phyloP scores from a whole-genome alignment of 2,113 vertebrate genomes.

The Alaudala cheleensis region DNA sequence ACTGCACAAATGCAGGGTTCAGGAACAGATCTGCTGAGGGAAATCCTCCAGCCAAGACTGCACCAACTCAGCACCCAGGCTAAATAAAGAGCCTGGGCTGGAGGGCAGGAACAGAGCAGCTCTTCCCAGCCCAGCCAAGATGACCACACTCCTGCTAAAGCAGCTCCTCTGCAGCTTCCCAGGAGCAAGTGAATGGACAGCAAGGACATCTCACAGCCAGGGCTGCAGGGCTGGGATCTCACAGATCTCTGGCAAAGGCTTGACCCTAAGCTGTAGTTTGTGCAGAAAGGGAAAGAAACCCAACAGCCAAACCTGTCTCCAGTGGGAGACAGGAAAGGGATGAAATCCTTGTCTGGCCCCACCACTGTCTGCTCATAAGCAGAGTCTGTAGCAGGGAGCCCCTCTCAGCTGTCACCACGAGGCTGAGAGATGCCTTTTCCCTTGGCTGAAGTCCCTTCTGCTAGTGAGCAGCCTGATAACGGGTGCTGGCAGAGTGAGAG shows the following conservation, averaged over 20 bases:
- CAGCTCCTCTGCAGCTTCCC: neutral
- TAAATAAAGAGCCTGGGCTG: neutral
- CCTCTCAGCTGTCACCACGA: neutral
- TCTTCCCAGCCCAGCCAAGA: neutral
- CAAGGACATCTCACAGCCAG: neutral
- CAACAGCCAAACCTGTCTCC: neutral
- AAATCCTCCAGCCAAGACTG: neutral
- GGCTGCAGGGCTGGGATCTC: neutral
- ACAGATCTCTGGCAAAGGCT: neutral
- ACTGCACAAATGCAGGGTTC: neutral
- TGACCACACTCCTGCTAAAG: neutral
- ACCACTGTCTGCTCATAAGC: neutral
- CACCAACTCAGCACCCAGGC: conserved; percentile 10
- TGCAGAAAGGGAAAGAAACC: conserved; percentile 5
- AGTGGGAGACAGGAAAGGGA: conserved; percentile 38
- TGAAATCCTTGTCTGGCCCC: conserved; percentile 16
- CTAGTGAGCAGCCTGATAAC: neutral
- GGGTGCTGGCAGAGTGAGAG: conserved; percentile 2
- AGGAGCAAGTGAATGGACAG: neutral
- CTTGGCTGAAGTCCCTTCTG: neutral
- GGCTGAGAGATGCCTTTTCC: neutral
- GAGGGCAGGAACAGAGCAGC: neutral
- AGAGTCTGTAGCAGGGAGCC: neutral
- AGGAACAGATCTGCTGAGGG: neutral
- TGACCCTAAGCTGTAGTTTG: conserved; percentile 2